A percentile compares a stretch with the other conserved stretches of the same genome.
Conservation (phyloP, 2,113 vertebrate species). For the Cyprinodon tularosa region DNA sequence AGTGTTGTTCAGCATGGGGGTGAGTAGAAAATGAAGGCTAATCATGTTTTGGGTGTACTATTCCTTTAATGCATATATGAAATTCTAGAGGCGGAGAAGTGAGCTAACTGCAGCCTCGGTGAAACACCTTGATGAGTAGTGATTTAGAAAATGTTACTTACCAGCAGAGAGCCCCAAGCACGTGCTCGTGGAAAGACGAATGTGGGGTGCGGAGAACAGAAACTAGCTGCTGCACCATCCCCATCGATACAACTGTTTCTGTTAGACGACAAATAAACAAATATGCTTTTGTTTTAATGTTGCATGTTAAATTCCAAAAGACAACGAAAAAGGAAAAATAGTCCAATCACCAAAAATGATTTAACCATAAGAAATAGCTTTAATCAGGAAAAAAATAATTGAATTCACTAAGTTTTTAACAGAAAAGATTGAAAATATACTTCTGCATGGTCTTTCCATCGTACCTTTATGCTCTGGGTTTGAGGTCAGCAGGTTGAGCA, state of each 20-base stretch:
- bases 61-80: neutral
- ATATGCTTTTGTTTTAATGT: neutral
- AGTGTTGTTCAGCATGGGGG: no score
- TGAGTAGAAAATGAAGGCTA: no score
- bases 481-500: conserved; percentile 86
- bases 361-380: no score
- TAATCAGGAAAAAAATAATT: no score
- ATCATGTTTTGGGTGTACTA: no score
- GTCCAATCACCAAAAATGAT: no score
- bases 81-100: neutral
- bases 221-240: conserved; percentile 91
- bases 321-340: neutral
- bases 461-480: conserved; percentile 89
- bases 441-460: neutral
- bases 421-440: neutral
- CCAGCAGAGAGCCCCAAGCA: conserved; percentile 88
- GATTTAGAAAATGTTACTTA: conserved; percentile 52
- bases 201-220: conserved; percentile 77
- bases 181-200: conserved; percentile 80
- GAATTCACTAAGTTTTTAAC: neutral
- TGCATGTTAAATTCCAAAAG: neutral
- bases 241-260: conserved; percentile 89
- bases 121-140: neutral
- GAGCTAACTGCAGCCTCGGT: neutral
- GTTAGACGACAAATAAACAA: conserved; percentile 7